Base-by-base conservation (phyloP, 2,888 invertebrate genomes). In the Tiliacea aurago region DNA sequence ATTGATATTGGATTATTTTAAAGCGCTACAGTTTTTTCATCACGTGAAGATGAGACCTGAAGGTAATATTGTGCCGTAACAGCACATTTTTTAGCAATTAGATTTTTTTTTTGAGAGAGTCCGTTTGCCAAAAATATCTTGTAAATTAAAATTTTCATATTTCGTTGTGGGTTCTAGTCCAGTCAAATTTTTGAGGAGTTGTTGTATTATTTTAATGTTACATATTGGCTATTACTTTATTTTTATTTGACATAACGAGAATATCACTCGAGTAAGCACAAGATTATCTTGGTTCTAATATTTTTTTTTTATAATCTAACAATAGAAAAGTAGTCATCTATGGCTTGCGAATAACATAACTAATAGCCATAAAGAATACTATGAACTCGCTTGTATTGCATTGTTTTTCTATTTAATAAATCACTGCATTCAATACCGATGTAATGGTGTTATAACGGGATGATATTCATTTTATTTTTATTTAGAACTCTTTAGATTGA, bases 311-410 rank as follows among this genome's bases (percentile, higher is more conserved):
- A 93, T 94, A 91, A 90, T 94, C 95, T 96, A 96, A 96, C 95
- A 94, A 94, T 96, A 95, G 95, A 86, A 84, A 88, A 89, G 87
- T 95, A 95, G 93, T 91, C 92, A 94, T 90, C 93, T 93, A 95
- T 94, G 96, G 96, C 96, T 96, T 96, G 96, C 96, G 76, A 96
- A 95, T 96, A 96, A 96, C 96, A 94, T 91, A 93, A 95, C 93
- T 95, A 95, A 96, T 95, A 90, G 95, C 96, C 96, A 94, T 94
- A 92, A 92, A 92, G 90, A 92, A 93, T 93, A 94, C 93, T 94
- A 93, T 94, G 90, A 94, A 94, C 86, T 94, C 91, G 96, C 96
- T 96, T 96, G 88, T 93, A 92, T 94, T 94, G 96, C 96, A 94
- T 94, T 95, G 95, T 95, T 95, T 94, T 95, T 93, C 86, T 93